Percentiles rank a stretch among this genome's conserved stretches.
phyloP scores from a whole-genome alignment of 2,888 invertebrate species.

The Abrostola triplasia region DNA sequence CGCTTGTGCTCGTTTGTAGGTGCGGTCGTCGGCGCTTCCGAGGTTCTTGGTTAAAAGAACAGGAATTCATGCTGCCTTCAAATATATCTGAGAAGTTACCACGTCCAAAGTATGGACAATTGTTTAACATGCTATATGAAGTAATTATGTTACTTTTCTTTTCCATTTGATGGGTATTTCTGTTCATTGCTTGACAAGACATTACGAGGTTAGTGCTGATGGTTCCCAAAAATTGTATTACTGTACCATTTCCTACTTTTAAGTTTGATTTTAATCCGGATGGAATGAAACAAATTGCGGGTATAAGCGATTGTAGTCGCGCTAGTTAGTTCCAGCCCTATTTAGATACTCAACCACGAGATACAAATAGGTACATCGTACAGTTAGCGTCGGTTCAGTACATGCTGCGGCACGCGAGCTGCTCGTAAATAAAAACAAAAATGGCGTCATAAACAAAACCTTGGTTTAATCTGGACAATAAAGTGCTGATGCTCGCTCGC shows the following conservation, averaged over 20 bases:
- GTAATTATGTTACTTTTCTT: too few species aligned
- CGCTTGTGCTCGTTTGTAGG: not conserved
- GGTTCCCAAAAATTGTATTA: too few species aligned
- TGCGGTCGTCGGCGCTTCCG: too few species aligned
- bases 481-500: slow-evolving; percentile 38
- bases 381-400: slow-evolving; percentile 27
- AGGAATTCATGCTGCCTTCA: too few species aligned
- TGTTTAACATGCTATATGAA: too few species aligned
- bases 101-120: too few species aligned
- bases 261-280: not conserved
- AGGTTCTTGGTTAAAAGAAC: too few species aligned
- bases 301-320: slow-evolving; percentile 4
- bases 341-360: slow-evolving; percentile 2
- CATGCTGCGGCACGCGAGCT: slow-evolving; percentile 52
- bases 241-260: not conserved
- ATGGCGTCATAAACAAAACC: slow-evolving; percentile 55
- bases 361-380: slow-evolving; percentile 6
- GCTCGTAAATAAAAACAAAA: slow-evolving; percentile 56
- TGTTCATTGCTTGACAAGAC: too few species aligned
- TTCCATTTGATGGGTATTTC: too few species aligned
- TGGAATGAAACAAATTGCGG: slow-evolving; percentile 13
- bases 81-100: too few species aligned
- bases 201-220: too few species aligned
- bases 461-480: slow-evolving; percentile 48
- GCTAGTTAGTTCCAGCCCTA: not conserved